Evolutionary conservation across 1,140 invertebrate species (phyloP), one percentile per base, ranked within the genome.

Genomic region (Contarinia nasturtii): DNA sequence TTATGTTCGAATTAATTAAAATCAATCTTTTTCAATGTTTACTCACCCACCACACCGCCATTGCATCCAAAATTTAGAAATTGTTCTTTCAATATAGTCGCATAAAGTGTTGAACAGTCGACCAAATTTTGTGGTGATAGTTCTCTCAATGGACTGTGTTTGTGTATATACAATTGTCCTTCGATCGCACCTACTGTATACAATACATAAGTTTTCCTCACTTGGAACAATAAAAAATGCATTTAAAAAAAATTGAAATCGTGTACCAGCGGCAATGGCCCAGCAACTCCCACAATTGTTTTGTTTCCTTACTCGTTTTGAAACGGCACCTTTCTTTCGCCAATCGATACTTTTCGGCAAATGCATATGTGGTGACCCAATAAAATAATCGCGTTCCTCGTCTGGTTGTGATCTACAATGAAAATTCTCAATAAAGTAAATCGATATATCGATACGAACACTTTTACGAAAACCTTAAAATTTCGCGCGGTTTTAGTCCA

Each of bases 151-250:
- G 67, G 63, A 22, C 69, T 68, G 27, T 63, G 68, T 45, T 72
- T 70, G 21, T 72, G 66, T 41, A 73, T 67, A 46, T 71, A 74
- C 48, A 75, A 61, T 55, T 84, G 82, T 14, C 80, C 80, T 64
- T 88, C 84, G 36, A 88, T 59, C 1, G 82, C 69, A 2, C 78
- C 85, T n/a, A n/a, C n/a, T n/a, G n/a, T n/a, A n/a, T n/a, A n/a
- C n/a, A n/a, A n/a, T n/a, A n/a, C n/a, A n/a, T n/a, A n/a, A n/a
- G n/a, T n/a, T n/a, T n/a, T n/a, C n/a, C n/a, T n/a, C n/a, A n/a
- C n/a, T n/a, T n/a, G n/a, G n/a, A n/a, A n/a, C n/a, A n/a, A n/a
- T n/a, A n/a, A n/a, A n/a, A n/a, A n/a, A n/a, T n/a, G n/a, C n/a
- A n/a, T n/a, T n/a, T n/a, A n/a, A n/a, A n/a, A n/a, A n/a, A n/a